Base-by-base conservation (phyloP, 2,113 vertebrate genomes). In the Ia io region DNA sequence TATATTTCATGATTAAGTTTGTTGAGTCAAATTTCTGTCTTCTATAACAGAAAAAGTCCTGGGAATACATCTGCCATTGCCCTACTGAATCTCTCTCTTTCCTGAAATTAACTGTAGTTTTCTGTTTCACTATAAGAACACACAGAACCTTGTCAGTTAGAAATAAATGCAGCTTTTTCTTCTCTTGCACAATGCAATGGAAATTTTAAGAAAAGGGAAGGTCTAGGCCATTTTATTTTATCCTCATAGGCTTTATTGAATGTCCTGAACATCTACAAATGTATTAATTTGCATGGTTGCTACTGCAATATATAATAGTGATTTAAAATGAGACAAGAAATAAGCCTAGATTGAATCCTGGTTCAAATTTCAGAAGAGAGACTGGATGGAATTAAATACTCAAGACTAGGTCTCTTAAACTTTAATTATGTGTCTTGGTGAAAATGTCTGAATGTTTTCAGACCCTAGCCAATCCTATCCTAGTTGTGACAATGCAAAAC, bases 361-460 rank as follows among this genome's bases (percentile, higher is more conserved):
- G 88, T 93, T 95, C 82, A 76, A 84, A 74, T 96, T 95, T 95
- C 35, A 90, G 37, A 83, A 94, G 73, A 95, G 63, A 69, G 10
- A 84, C 74, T 96, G 69, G 61, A 49, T 93, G 73, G 77, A 97
- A 93, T 95, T 95, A 93, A 95, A 90, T 71, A 9, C 22, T 84
- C 82, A 88, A 90, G 22, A 20, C 56, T 67, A 88, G 63, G 32
- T 83, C 53, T 92, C 37, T 94, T 78, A 49, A 25, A 83, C 56
- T 94, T 96, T 95, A 73, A 79, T 97, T 94, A 84, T 59, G 25
- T 53, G 84, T 93, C 35, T 83, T 73, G 7, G 44, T 65, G 32
- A 97, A 97, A 93, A 88, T 51, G 88, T 74, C 79, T 92, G 47
- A 90, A 93, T 74, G 16, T 80, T 89, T 93, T 88, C 56, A 70